phyloP scores from a whole-genome alignment of 2,113 vertebrate genomes.

The Gambusia holbrooki region DNA sequence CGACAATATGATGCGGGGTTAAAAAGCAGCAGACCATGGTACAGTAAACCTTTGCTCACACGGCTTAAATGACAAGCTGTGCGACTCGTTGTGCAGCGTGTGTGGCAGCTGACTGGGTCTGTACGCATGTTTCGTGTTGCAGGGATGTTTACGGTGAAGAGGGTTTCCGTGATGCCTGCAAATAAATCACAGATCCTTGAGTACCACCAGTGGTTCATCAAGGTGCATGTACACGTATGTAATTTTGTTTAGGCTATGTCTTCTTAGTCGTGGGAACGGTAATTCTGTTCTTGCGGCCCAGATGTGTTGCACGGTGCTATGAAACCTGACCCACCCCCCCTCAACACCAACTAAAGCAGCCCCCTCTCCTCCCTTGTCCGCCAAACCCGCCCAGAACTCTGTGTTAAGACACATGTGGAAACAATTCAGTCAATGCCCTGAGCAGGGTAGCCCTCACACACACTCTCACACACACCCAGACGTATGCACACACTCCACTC shows the following conservation, averaged over 20 bases:
- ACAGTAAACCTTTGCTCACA: conserved; percentile 53
- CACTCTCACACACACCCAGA: conserved; percentile 53
- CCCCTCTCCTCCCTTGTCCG: conserved; percentile 69
- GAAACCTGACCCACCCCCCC: conserved; percentile 77
- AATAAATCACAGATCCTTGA: conserved; percentile 56
- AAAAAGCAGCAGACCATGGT: conserved; percentile 51
- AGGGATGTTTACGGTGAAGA: conserved; percentile 8
- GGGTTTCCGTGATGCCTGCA: conserved; percentile 24
- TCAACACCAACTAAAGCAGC: conserved; percentile 62
- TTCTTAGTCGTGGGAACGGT: conserved; percentile 82
- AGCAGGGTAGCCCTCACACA: conserved; percentile 81
- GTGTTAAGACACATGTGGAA: conserved; percentile 85
- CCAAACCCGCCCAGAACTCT: conserved; percentile 82
- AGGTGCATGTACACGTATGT: conserved; percentile 62
- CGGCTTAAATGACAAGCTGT: conserved; percentile 36
- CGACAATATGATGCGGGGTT: conserved; percentile 33
- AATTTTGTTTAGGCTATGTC: conserved; percentile 55
- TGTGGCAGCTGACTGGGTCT: conserved; percentile 30
- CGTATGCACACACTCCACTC: conserved; percentile 34
- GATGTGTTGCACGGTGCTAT: conserved; percentile 80
- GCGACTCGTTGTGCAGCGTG: conserved; percentile 41
- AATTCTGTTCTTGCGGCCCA: conserved; percentile 75
- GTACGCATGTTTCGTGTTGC: conserved; percentile 2
- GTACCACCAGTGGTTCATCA: conserved; percentile 43
- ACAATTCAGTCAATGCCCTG: conserved; percentile 84